Percentiles rank a stretch among this genome's conserved stretches.
These are phyloP conservation scores for rabbit (Oryctolagus cuniculus) DNA, from an alignment of 2,113 vertebrate species.

Conservation along the genomic window DNA sequence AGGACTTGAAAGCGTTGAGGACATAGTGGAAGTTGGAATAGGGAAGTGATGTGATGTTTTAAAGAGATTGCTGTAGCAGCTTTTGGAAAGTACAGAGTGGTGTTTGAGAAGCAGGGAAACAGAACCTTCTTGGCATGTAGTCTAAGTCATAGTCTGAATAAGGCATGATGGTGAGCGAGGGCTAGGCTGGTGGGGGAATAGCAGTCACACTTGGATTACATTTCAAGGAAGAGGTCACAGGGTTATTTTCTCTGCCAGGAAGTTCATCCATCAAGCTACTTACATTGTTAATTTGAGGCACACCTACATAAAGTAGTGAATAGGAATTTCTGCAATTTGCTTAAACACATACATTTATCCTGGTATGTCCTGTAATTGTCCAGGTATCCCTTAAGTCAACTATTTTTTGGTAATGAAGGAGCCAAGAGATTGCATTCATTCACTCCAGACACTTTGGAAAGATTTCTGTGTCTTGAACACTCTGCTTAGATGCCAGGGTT, in stretches of 20 bases:
- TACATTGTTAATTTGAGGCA: slow-evolving; percentile 19
- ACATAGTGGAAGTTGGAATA: background rate
- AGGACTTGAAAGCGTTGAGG: background rate
- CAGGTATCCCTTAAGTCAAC: background rate
- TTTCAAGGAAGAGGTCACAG: background rate
- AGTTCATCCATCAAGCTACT: background rate
- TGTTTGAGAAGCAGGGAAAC: background rate
- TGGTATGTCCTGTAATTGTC: background rate
- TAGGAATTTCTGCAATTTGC: background rate
- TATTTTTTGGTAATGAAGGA: background rate
- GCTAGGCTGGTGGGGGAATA: background rate
- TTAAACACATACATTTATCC: background rate
- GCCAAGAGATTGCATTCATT: background rate
- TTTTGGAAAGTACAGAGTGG: background rate
- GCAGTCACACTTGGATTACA: background rate
- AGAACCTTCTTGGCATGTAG: background rate
- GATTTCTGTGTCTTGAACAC: background rate
- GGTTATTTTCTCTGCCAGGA: background rate
- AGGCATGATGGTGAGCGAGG: background rate
- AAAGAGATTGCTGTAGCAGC: background rate
- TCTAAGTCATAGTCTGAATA: background rate
- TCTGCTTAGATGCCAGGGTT: background rate
- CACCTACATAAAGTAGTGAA: background rate
- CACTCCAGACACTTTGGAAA: background rate
- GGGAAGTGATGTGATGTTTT: background rate